These are phyloP conservation scores for Lapara coniferarum DNA, from an alignment of 2,888 invertebrate species.

Conservation along the genomic window DNA sequence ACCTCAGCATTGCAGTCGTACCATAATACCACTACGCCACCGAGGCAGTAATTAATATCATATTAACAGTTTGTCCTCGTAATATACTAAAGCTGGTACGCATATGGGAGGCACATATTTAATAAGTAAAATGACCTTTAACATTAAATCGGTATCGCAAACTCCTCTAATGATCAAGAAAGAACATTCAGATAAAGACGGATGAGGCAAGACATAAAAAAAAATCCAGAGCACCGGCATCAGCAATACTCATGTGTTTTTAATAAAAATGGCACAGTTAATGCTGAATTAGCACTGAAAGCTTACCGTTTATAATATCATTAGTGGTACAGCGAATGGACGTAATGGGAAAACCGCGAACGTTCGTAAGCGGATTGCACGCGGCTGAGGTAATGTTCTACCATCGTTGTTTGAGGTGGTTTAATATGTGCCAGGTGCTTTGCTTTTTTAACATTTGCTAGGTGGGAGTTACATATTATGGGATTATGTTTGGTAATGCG, in stretches of 20 bases:
- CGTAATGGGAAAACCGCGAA: slow-evolving; percentile 59
- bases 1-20: too few species aligned
- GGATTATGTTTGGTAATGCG: not conserved
- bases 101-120: too few species aligned
- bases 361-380: slow-evolving; percentile 55
- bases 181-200: too few species aligned
- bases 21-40: too few species aligned
- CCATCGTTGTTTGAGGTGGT: slow-evolving; percentile 48
- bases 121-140: too few species aligned
- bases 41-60: too few species aligned
- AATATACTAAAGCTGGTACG: too few species aligned
- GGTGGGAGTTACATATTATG: slow-evolving; percentile 1
- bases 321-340: slow-evolving; percentile 55
- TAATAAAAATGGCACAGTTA: slow-evolving; percentile 37
- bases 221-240: not conserved
- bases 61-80: too few species aligned
- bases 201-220: not conserved
- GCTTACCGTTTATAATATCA: slow-evolving; percentile 53
- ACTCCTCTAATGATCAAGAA: not conserved
- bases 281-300: slow-evolving; percentile 45
- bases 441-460: slow-evolving; percentile 34
- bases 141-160: too few species aligned
- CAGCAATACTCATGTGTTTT: slow-evolving; percentile 31
- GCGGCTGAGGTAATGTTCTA: slow-evolving; percentile 46
- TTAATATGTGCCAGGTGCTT: slow-evolving; percentile 48